phyloP scores from a whole-genome alignment of 1,140 invertebrate species.

The Drosophila ercepeae region DNA sequence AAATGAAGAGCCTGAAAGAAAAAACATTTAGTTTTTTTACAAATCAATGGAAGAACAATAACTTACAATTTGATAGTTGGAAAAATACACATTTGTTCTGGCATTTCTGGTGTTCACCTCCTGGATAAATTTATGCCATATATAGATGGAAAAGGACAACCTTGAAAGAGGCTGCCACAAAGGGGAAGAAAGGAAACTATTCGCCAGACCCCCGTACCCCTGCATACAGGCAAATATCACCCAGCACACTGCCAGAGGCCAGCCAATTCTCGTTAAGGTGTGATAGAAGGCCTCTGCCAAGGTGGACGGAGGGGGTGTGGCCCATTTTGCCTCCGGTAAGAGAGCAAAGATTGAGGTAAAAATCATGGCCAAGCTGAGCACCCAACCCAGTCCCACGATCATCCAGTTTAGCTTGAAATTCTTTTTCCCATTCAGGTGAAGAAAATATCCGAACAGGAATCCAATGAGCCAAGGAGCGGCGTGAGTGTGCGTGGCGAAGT shows the following conservation, averaged over 20 bases:
- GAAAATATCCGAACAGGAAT: constrained; percentile 38
- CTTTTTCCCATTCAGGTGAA: constrained; percentile 32
- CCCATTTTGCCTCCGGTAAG: constrained; percentile 60
- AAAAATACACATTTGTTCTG: constrained; percentile 43
- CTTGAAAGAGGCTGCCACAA: constrained; percentile 84
- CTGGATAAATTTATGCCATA: constrained; percentile 81
- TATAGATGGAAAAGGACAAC: constrained; percentile 84
- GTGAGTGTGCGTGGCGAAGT: constrained; percentile 35
- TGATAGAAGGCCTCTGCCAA: constrained; percentile 86
- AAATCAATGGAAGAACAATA: not conserved
- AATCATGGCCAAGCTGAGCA: constrained; percentile 59
- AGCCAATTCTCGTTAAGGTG: constrained; percentile 86
- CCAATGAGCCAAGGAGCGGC: constrained; percentile 46
- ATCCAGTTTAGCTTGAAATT: constrained; percentile 25
- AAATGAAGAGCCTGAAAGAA: constrained; percentile 29
- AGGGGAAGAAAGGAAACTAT: constrained; percentile 83
- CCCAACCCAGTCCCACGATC: constrained; percentile 45
- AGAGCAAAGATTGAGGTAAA: constrained; percentile 67
- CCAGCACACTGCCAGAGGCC: constrained; percentile 87
- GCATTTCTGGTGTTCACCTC: constrained; percentile 25
- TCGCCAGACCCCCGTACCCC: constrained; percentile 86
- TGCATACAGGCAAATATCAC: constrained; percentile 88
- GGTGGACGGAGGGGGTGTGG: constrained; percentile 50
- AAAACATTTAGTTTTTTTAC: not conserved
- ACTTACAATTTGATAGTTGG: constrained; percentile 49